Conservation (phyloP, 1,140 invertebrate species). For the Drosophila fuyamai region DNA sequence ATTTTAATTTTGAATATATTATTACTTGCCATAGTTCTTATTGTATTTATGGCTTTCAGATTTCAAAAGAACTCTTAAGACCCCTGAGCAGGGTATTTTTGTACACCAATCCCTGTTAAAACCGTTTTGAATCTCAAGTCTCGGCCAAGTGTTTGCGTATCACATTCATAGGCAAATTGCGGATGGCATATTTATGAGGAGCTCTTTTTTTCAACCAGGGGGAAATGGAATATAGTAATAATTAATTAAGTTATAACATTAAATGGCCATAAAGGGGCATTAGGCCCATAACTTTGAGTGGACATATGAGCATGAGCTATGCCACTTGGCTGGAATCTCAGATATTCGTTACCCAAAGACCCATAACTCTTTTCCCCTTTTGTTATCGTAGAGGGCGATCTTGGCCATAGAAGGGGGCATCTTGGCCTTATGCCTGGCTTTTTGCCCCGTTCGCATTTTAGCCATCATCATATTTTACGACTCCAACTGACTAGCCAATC, state of each 20-base stretch:
- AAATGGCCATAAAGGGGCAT: conserved; percentile 79
- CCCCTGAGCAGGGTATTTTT: conserved; percentile 24
- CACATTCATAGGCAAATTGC: conserved; percentile 71
- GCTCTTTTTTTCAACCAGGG: conserved; percentile 21
- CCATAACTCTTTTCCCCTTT: conserved; percentile 63
- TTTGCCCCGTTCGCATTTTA: conserved; percentile 23
- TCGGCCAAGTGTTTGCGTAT: conserved; percentile 45
- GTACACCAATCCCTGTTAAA: conserved; percentile 11
- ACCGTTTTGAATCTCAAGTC: conserved; percentile 11
- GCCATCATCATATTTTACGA: conserved; percentile 54
- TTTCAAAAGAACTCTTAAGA: conserved; percentile 4
- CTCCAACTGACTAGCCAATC: conserved; percentile 31
- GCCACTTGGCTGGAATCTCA: conserved; percentile 47
- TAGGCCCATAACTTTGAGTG: conserved; percentile 76
- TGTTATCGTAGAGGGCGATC: conserved; percentile 56
- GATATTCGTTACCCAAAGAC: conserved; percentile 49
- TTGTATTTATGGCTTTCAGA: neutral
- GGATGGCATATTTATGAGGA: conserved; percentile 57
- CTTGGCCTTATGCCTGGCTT: conserved; percentile 16
- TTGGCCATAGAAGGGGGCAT: conserved; percentile 15
- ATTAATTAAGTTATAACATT: conserved; percentile 83
- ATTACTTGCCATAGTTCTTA: neutral
- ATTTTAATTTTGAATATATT: conserved; percentile 15
- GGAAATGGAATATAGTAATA: conserved; percentile 68
- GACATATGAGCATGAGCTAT: conserved; percentile 60